Base-by-base conservation (phyloP, 1,140 invertebrate species). In the Zeugodacus cucurbitae region DNA sequence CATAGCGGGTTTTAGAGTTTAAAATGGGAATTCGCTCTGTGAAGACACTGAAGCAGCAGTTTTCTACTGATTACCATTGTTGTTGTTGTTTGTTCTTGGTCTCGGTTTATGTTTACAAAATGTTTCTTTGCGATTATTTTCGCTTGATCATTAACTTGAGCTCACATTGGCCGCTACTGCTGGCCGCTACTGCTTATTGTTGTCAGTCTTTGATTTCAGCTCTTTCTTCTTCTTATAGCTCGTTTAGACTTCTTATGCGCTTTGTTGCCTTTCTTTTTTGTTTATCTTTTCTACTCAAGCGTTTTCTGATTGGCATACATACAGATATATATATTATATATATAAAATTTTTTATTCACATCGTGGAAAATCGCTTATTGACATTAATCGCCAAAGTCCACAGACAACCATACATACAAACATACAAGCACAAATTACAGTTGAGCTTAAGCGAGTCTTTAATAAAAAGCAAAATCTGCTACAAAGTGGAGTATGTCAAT, bases 401-500 rank as follows among this genome's bases (percentile, higher is more conserved):
- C 48, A n/a, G n/a, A 17, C 48, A 54, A 0, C 14, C 48, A 54
- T 54, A 54, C 48, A 54, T 20, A 78, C n/a, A 10, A 41, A 29
- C 64, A 70, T 5, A 48, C 48, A 82, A 82, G 29, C 17, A 48
- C 48, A 82, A 82, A 48, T 29, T 8, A 41, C 22, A 74, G 37
- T n/a, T 44, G 37, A 20, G 70, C 3, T 41, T 22, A 41, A 26
- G n/a, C 26, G n/a, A 29, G 26, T 14, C 5, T 44, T 26, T 82
- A 3, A 82, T 48, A 82, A 82, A 82, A 82, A 82, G 74, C 41
- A 48, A 82, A 82, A 20, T 48, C 41, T 22, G 41, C 26, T 82
- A 26, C 74, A 82, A 82, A 82, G 41, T 82, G 41, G 41, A 82
- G 74, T 82, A 82, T 82, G 74, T 82, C 74, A 82, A 37, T 48